Evolutionary conservation across 2,888 invertebrate genomes (phyloP).

Genomic region (Drosophila fulvimacula): DNA sequence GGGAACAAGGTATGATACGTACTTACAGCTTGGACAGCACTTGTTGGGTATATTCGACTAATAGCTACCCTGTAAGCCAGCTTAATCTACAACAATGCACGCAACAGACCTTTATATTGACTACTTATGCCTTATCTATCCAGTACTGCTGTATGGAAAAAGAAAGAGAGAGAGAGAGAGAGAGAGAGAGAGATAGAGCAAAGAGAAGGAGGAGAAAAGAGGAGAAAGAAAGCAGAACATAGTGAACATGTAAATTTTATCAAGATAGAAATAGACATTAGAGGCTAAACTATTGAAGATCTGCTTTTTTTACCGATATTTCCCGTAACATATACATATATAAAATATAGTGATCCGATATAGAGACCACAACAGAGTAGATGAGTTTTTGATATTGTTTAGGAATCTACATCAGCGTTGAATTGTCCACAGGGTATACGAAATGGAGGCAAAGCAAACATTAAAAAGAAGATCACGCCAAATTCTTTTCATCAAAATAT

Average conservation of each 20-base stretch:
- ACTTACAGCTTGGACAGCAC: not conserved
- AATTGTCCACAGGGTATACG: not conserved
- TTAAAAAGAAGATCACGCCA: not conserved
- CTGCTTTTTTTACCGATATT: not conserved
- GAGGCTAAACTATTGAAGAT: not conserved
- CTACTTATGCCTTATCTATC: not conserved
- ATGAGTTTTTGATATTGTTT: not conserved
- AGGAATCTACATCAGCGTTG: not conserved
- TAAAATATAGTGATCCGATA: not conserved
- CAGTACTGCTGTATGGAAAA: not conserved
- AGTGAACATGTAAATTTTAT: not conserved
- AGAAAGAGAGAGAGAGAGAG: not conserved
- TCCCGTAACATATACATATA: not conserved
- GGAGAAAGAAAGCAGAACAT: not conserved
- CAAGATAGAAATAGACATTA: not conserved
- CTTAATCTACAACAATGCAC: not conserved
- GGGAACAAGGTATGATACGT: constrained; percentile 1
- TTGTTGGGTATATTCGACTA: constrained; percentile 1
- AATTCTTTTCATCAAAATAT: not conserved
- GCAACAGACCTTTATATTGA: not conserved
- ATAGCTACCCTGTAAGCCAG: not conserved
- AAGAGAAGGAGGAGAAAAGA: too few species aligned
- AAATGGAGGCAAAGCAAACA: not conserved
- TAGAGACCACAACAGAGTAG: not conserved
- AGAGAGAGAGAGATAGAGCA: too few species aligned